A percentile compares a stretch with the other conserved stretches of the same genome.
Evolutionary conservation across 1,140 invertebrate genomes (phyloP).

Genomic region (Medauroidea extradentata): DNA sequence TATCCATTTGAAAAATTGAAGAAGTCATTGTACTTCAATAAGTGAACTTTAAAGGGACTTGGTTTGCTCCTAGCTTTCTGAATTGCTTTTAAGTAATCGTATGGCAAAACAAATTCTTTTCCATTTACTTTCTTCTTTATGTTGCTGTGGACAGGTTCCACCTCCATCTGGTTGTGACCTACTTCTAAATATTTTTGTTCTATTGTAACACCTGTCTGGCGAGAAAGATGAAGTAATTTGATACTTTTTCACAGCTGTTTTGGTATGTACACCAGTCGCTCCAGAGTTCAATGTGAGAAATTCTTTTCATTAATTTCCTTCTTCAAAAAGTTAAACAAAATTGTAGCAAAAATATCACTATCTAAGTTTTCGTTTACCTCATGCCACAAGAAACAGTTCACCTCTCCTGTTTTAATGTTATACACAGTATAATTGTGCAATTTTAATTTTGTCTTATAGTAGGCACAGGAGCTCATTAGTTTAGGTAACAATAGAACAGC

Average conservation of each 20-base stretch:
- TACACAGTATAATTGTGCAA: too few relatives aligned
- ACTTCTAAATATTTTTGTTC: constrained; percentile 13
- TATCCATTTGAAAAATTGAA: not conserved
- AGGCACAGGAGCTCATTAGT: too few relatives aligned
- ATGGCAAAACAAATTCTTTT: constrained; percentile 19
- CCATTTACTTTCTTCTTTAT: constrained; percentile 10
- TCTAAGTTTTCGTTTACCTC: too few relatives aligned
- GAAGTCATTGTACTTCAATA: constrained; percentile 16
- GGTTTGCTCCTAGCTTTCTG: constrained; percentile 1
- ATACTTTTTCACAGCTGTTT: not conserved
- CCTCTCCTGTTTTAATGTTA: too few relatives aligned
- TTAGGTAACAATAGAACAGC: too few relatives aligned
- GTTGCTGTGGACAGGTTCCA: constrained; percentile 12
- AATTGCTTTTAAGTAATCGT: constrained; percentile 17
- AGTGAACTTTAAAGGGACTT: constrained; percentile 12
- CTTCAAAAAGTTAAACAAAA: too few relatives aligned
- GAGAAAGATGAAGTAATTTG: not conserved
- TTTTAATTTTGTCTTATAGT: too few relatives aligned
- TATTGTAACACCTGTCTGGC: not conserved
- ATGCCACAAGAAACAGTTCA: too few relatives aligned
- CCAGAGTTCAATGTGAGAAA: not conserved
- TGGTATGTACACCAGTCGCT: not conserved
- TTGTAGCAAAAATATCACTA: too few relatives aligned
- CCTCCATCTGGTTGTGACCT: constrained; percentile 17
- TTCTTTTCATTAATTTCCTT: too few relatives aligned